These are phyloP conservation scores for Drosophila rhopaloa DNA, from an alignment of 1,140 invertebrate genomes.

Conservation along the genomic window DNA sequence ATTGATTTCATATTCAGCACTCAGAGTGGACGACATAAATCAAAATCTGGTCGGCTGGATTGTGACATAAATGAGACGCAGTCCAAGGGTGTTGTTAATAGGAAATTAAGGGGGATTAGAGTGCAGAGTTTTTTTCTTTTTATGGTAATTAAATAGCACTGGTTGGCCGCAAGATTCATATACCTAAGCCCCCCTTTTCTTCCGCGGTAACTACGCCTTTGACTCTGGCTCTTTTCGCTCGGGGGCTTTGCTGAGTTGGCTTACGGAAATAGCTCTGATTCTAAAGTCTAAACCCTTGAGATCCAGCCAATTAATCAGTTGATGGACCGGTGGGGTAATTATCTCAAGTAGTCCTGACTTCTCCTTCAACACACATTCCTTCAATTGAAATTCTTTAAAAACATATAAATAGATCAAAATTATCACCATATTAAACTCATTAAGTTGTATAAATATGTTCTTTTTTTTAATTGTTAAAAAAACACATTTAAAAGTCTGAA, in stretches of 20 bases:
- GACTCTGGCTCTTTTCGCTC: neutral
- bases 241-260: constrained; percentile 18
- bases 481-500: neutral
- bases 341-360: constrained; percentile 10
- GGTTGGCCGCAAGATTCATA: too few relatives aligned
- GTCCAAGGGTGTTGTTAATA: neutral
- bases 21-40: constrained; percentile 81
- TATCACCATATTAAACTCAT: too few relatives aligned
- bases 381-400: too few relatives aligned
- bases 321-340: constrained; percentile 22
- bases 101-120: neutral
- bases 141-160: neutral
- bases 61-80: constrained; percentile 65
- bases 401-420: neutral
- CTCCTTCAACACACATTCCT: neutral
- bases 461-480: neutral
- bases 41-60: constrained; percentile 63
- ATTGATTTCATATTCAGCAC: constrained; percentile 83
- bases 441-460: too few relatives aligned
- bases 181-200: neutral
- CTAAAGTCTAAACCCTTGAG: constrained; percentile 11
- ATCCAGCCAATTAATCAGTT: constrained; percentile 47
- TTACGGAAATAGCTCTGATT: constrained; percentile 43
- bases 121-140: too few relatives aligned
- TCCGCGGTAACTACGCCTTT: constrained; percentile 6